These are phyloP conservation scores for Oplegnathus fasciatus DNA, from an alignment of 2,113 vertebrate genomes.

Conservation along the genomic window DNA sequence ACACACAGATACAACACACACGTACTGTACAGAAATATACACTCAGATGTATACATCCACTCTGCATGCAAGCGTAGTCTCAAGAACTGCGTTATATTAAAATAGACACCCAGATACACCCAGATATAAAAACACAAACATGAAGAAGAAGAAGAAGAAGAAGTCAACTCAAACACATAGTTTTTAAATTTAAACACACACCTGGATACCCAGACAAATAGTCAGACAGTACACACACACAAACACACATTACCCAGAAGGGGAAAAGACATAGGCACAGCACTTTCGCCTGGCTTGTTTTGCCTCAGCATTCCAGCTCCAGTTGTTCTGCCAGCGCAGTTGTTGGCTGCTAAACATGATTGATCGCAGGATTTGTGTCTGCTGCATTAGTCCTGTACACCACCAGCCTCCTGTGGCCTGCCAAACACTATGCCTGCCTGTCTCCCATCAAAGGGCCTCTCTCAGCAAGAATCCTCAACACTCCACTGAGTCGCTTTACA, in stretches of 20 bases:
- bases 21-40: conserved; percentile 6
- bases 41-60: neutral
- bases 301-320: conserved; percentile 54
- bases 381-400: conserved; percentile 54
- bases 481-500: conserved; percentile 53
- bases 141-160: no score
- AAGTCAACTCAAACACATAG: neutral
- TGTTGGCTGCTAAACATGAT: conserved; percentile 71
- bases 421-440: conserved; percentile 52
- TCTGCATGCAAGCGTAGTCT: neutral
- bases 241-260: neutral
- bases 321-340: conserved; percentile 53
- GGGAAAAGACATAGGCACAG: conserved; percentile 36
- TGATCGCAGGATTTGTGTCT: conserved; percentile 68
- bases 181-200: conserved; percentile 30
- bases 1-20: neutral
- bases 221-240: neutral
- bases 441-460: conserved; percentile 62
- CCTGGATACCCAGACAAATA: neutral
- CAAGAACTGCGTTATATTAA: neutral
- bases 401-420: conserved; percentile 51
- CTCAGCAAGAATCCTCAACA: conserved; percentile 70
- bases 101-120: neutral
- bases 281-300: conserved; percentile 53
- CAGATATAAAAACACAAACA: conserved; percentile 16